These are phyloP conservation scores for Adoxophyes honmai DNA, from an alignment of 1,140 invertebrate genomes.

Conservation along the genomic window DNA sequence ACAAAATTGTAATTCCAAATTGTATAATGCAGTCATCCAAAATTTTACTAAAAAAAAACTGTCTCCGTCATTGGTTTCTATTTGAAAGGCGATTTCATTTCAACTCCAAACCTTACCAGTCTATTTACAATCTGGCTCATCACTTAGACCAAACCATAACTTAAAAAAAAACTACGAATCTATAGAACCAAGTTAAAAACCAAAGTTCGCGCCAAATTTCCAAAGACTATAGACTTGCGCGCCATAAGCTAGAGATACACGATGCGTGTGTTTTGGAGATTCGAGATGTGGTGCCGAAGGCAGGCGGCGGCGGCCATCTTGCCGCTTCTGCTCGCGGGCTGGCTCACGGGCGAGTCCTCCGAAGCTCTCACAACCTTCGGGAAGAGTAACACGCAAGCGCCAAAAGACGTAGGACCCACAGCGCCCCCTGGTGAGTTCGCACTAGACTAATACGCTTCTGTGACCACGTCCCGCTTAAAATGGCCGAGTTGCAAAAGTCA, in stretches of 20 bases:
- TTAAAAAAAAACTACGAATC: not conserved
- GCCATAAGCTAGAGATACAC: constrained; percentile 32
- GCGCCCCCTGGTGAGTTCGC: constrained; percentile 77
- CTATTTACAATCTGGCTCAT: not conserved
- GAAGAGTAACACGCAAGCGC: constrained; percentile 78
- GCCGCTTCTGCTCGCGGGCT: constrained; percentile 70
- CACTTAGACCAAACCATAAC: not conserved
- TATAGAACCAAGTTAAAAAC: not conserved
- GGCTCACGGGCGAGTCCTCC: constrained; percentile 66
- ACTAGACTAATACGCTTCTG: constrained; percentile 3
- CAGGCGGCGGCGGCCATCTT: constrained; percentile 62
- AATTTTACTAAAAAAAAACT: no score
- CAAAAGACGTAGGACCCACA: constrained; percentile 63
- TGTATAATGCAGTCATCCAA: no score
- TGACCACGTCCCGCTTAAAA: no score
- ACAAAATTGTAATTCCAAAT: no score
- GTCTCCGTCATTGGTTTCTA: no score
- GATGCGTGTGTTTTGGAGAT: constrained; percentile 54
- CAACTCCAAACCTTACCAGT: not conserved
- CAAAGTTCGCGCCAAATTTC: not conserved
- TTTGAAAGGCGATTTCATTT: constrained; percentile 4
- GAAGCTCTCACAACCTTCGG: constrained; percentile 84
- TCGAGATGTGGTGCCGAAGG: constrained; percentile 65
- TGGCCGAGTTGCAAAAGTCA: no score
- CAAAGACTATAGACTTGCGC: not conserved